Conservation (phyloP, 2,113 vertebrate genomes). For the Micromys minutus region DNA sequence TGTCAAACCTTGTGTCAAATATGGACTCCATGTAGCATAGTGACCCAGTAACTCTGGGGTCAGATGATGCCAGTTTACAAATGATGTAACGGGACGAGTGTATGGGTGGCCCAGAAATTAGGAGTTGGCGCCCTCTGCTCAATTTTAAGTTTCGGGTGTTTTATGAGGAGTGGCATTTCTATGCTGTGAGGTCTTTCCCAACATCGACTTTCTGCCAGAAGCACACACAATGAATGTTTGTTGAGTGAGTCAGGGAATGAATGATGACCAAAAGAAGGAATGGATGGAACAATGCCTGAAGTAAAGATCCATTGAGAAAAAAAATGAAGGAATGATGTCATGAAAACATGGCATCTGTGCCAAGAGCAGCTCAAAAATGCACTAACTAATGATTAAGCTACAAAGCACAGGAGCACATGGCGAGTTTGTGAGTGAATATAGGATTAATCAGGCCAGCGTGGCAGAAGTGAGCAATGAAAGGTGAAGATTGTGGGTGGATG, state of each 20-base stretch:
- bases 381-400: background rate
- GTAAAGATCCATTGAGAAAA: background rate
- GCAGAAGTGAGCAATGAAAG: too few relatives aligned
- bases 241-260: background rate
- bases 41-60: background rate
- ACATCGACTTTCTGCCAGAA: background rate
- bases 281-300: background rate
- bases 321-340: background rate
- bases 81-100: accelerated
- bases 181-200: background rate
- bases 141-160: background rate
- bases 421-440: too few relatives aligned
- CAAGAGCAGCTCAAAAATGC: too few relatives aligned
- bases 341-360: accelerated
- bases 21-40: too few relatives aligned
- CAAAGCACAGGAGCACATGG: accelerated
- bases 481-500: too few relatives aligned
- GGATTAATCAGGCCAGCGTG: too few relatives aligned
- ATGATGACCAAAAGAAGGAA: background rate
- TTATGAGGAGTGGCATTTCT: background rate
- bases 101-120: background rate
- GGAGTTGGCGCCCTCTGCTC: background rate
- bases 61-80: background rate
- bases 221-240: accelerated
- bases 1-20: background rate